Conservation (phyloP, 2,888 invertebrate genomes). For the Sicus ferrugineus region DNA sequence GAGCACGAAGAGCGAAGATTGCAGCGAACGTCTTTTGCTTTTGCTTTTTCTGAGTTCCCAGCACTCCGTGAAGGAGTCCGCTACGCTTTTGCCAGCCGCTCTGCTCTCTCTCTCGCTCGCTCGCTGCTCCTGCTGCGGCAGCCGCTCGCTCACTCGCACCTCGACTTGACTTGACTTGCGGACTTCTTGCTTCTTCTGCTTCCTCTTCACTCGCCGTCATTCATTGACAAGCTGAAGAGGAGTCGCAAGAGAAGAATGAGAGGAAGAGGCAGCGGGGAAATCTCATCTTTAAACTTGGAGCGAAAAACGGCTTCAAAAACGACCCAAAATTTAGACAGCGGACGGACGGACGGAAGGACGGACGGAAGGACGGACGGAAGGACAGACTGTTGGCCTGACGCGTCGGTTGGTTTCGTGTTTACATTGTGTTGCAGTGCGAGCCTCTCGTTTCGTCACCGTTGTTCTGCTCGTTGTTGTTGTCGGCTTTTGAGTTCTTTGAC, state of each 20-base stretch:
- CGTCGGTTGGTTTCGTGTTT: constrained; percentile 41
- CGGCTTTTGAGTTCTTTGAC: constrained; percentile 53
- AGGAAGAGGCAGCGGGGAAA: not conserved
- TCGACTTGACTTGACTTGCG: not conserved
- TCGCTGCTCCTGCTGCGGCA: not conserved
- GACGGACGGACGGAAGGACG: not conserved
- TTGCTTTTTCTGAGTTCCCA: constrained; percentile 50
- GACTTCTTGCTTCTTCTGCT: not conserved
- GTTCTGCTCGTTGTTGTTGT: constrained; percentile 23
- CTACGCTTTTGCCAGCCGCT: constrained; percentile 36
- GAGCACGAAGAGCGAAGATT: no score
- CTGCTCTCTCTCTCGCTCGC: constrained; percentile 13
- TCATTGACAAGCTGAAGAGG: constrained; percentile 26
- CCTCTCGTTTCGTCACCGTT: not conserved
- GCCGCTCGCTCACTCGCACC: not conserved
- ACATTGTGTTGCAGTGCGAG: not conserved
- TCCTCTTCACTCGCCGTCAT: constrained; percentile 14
- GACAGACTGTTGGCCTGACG: not conserved
- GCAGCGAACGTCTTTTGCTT: constrained; percentile 4
- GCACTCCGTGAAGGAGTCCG: constrained; percentile 52
- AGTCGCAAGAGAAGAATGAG: constrained; percentile 1
- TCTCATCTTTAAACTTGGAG: no score
- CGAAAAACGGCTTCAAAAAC: no score
- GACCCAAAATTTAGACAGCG: not conserved
- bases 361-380: not conserved